A percentile compares a stretch with the other conserved stretches of the same genome.
phyloP scores from a whole-genome alignment of 2,888 invertebrate species.

The Euzophera pinguis region DNA sequence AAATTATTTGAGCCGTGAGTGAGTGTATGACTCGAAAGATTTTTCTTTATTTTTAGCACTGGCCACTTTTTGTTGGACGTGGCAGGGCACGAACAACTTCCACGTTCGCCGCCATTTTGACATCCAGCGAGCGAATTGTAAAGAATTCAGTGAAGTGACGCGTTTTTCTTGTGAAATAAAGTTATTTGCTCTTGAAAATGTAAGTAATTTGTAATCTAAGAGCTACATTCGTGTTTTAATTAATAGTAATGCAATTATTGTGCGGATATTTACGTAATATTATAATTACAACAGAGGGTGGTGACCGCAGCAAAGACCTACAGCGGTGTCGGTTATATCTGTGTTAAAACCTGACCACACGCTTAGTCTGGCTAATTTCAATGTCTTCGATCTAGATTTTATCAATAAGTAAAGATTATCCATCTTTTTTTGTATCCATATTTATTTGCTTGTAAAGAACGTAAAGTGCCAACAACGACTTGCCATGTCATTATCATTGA shows the following conservation, averaged over 20 bases:
- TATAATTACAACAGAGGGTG: conserved; percentile 60
- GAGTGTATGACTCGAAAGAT: neutral
- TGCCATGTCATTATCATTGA: conserved; percentile 80
- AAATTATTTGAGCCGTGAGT: too few relatives aligned
- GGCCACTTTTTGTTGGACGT: conserved; percentile 84
- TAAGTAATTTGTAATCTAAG: conserved; percentile 49
- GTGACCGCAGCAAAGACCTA: conserved; percentile 75
- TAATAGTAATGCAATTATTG: neutral
- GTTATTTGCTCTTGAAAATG: conserved; percentile 77
- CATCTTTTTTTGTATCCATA: conserved; percentile 3
- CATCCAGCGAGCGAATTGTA: conserved; percentile 86
- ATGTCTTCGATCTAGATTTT: neutral
- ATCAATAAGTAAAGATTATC: neutral
- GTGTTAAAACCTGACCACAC: conserved; percentile 40
- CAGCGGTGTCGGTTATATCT: conserved; percentile 77
- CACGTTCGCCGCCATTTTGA: conserved; percentile 91
- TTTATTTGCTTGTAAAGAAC: conserved; percentile 10
- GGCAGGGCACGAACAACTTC: conserved; percentile 88
- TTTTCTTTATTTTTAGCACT: conserved; percentile 36
- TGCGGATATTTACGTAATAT: conserved; percentile 28
- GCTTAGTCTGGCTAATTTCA: neutral
- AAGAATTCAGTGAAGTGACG: conserved; percentile 85
- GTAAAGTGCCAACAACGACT: conserved; percentile 48
- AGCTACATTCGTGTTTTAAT: conserved; percentile 13
- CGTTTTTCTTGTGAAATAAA: conserved; percentile 81